Conservation (phyloP, 1,140 invertebrate species). For the Cherax quadricarinatus region DNA sequence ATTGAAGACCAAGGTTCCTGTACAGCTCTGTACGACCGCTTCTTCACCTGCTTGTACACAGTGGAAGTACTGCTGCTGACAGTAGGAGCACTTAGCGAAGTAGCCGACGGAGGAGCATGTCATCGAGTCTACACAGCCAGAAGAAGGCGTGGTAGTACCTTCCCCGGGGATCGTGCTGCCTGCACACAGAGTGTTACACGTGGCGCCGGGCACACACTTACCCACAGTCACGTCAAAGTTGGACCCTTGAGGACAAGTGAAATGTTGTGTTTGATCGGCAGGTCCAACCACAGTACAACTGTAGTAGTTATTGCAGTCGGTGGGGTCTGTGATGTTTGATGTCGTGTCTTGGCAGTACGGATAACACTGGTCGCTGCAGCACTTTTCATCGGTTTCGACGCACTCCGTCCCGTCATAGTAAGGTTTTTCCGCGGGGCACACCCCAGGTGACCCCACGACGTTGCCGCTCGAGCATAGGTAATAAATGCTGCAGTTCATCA, state of each 20-base stretch:
- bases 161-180: neutral
- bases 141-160: neutral
- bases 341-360: neutral
- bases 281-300: fast-evolving
- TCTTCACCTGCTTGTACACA: neutral
- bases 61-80: neutral
- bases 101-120: neutral
- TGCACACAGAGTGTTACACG: neutral
- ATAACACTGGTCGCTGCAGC: neutral
- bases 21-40: neutral
- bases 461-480: neutral
- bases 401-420: neutral
- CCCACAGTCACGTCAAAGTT: neutral
- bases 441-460: neutral
- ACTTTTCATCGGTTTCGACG: neutral
- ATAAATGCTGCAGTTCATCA: neutral
- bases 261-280: neutral
- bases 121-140: neutral
- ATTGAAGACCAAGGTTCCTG: neutral
- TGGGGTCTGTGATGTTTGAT: neutral
- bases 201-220: neutral
- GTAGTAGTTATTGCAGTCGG: neutral
- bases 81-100: neutral
- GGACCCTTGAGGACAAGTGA: neutral
- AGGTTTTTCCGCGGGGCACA: neutral